phyloP scores from a whole-genome alignment of 2,797 vertebrate genomes.

The Acipenser oxyrinchus region DNA sequence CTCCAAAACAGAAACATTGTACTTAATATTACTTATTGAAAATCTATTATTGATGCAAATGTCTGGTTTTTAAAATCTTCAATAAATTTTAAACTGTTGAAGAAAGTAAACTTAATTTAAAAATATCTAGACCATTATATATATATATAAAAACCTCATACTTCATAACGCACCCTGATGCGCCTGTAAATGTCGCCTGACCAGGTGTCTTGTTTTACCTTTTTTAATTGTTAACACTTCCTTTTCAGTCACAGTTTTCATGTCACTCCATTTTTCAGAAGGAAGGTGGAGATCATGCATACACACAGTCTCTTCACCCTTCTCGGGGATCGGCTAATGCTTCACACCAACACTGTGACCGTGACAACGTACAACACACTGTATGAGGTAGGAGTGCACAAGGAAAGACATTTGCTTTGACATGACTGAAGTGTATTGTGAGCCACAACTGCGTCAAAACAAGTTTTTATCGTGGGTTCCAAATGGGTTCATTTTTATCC shows the following conservation, averaged over 20 bases:
- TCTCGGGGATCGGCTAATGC: constrained; percentile 84
- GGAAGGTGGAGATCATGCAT: constrained; percentile 97
- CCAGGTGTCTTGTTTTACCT: too few relatives aligned
- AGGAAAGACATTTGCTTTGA: background rate
- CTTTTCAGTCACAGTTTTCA: background rate
- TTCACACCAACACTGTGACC: constrained; percentile 82
- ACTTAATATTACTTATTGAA: too few relatives aligned
- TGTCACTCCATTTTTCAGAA: constrained; percentile 49
- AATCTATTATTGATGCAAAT: too few relatives aligned
- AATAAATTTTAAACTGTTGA: too few relatives aligned
- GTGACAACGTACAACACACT: constrained; percentile 91
- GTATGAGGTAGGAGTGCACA: constrained; percentile 74
- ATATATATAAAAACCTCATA: too few relatives aligned
- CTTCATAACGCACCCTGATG: too few relatives aligned
- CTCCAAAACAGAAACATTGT: too few relatives aligned
- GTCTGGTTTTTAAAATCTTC: too few relatives aligned
- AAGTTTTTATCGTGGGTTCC: background rate
- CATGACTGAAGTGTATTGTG: background rate
- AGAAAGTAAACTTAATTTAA: too few relatives aligned
- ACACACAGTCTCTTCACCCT: constrained; percentile 94
- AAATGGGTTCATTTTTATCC: background rate
- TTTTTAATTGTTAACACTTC: too few relatives aligned
- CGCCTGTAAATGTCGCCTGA: too few relatives aligned
- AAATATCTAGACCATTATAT: too few relatives aligned
- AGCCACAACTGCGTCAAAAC: background rate